Evolutionary conservation across 2,888 invertebrate species (phyloP).

Genomic region (Acleris emargana): DNA sequence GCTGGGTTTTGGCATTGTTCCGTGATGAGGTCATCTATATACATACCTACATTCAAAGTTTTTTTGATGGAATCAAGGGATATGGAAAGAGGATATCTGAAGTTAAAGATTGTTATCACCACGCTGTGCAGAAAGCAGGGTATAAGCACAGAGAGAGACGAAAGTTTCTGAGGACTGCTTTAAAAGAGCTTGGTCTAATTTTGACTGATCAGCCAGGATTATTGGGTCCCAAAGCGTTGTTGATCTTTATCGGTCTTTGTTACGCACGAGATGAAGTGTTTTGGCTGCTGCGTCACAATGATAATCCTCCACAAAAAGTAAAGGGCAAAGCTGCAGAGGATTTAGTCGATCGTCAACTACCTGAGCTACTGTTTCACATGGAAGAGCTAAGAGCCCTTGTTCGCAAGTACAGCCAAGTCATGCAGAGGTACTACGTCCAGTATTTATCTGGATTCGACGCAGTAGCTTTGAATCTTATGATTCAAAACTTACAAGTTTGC

Average conservation of each 20-base stretch:
- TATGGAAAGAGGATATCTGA: conserved; percentile 96
- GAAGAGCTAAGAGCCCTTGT: conserved; percentile 97
- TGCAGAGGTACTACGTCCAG: conserved; percentile 98
- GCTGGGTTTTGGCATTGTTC: conserved; percentile 97
- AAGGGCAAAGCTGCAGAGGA: conserved; percentile 96
- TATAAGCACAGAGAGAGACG: conserved; percentile 96
- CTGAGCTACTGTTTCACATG: conserved; percentile 98
- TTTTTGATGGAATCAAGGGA: conserved; percentile 97
- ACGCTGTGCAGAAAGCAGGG: conserved; percentile 95
- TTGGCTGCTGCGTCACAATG: conserved; percentile 98
- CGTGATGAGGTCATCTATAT: conserved; percentile 98
- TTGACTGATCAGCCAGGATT: conserved; percentile 99
- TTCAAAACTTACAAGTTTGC: conserved; percentile 91
- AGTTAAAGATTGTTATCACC: conserved; percentile 96
- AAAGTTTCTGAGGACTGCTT: conserved; percentile 96
- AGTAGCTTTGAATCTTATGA: conserved; percentile 93
- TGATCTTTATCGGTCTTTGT: conserved; percentile 98
- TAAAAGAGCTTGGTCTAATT: conserved; percentile 97
- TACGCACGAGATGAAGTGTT: conserved; percentile 98
- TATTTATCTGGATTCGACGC: conserved; percentile 98
- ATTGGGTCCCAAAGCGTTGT: conserved; percentile 97
- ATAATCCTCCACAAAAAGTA: conserved; percentile 95
- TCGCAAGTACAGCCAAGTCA: conserved; percentile 97
- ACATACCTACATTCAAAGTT: conserved; percentile 95
- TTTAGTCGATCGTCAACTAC: conserved; percentile 96